These are phyloP conservation scores for Malachius bipustulatus DNA, from an alignment of 2,888 invertebrate species.

Conservation along the genomic window DNA sequence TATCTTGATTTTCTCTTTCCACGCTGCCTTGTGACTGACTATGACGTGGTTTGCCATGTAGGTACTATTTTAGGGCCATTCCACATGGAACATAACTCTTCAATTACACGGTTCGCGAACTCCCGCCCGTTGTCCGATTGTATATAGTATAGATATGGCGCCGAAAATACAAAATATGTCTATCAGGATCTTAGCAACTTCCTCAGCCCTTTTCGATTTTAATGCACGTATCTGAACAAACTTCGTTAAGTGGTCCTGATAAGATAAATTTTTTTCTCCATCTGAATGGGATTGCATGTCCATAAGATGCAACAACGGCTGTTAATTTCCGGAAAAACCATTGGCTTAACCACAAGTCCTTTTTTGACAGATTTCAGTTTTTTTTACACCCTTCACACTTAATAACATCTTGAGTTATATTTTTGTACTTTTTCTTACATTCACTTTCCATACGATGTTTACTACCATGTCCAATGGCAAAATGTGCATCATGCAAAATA, in stretches of 20 bases:
- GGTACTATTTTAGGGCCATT: no score
- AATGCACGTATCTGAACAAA: constrained; percentile 12
- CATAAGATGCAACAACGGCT: constrained; percentile 13
- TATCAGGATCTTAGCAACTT: constrained; percentile 10
- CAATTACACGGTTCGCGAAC: constrained; percentile 10
- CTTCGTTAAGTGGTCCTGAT: constrained; percentile 13
- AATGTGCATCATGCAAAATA: constrained; percentile 15
- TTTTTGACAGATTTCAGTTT: constrained; percentile 19
- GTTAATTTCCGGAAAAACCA: constrained; percentile 13
- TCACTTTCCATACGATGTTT: no score
- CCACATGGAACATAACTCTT: no score
- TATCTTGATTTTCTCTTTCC: constrained; percentile 14
- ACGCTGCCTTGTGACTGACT: no score
- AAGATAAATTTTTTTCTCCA: constrained; percentile 12
- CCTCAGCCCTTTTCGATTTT: constrained; percentile 9
- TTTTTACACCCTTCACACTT: constrained; percentile 14
- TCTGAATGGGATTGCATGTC: constrained; percentile 14
- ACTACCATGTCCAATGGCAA: no score
- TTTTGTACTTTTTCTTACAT: no score
- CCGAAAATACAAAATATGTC: no score
- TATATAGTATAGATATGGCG: no score
- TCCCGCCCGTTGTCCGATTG: no score
- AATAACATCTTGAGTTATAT: constrained; percentile 8
- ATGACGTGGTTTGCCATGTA: no score
- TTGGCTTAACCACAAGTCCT: no score